A percentile compares a stretch with the other conserved stretches of the same genome.
Evolutionary conservation across 1,140 invertebrate genomes (phyloP).

Genomic region (Vanessa atalanta): DNA sequence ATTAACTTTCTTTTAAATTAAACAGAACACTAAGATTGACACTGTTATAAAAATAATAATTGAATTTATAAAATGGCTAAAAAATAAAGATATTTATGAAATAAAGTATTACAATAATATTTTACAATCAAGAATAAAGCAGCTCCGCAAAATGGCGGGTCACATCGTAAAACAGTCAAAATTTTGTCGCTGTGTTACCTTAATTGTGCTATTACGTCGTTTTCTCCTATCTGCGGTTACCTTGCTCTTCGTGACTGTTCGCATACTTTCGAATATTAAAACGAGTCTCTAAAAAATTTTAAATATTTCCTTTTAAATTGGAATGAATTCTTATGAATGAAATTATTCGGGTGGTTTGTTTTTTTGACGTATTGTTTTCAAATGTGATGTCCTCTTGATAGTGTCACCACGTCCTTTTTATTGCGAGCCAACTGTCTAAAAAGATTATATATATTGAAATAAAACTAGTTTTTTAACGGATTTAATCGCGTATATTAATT

Average conservation of each 20-base stretch:
- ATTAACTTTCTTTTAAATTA: neutral
- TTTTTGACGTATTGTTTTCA: no score
- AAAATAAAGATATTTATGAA: neutral
- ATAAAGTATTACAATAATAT: constrained; percentile 20
- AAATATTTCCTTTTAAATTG: neutral
- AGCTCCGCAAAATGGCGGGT: constrained; percentile 9
- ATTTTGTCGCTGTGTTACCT: constrained; percentile 34
- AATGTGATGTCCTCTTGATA: no score
- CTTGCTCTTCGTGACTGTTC: constrained; percentile 16
- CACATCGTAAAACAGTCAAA: constrained; percentile 36
- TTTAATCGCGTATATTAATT: no score
- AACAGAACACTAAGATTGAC: neutral
- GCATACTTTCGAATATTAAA: neutral
- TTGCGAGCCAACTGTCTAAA: no score
- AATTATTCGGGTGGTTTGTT: no score
- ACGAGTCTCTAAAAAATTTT: neutral
- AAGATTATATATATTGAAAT: no score
- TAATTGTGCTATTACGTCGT: constrained; percentile 39
- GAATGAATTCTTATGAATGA: neutral
- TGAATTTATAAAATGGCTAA: neutral
- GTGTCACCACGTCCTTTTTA: no score
- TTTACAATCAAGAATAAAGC: constrained; percentile 16
- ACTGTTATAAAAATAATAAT: neutral
- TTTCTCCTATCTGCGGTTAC: constrained; percentile 34
- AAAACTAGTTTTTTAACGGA: no score